A percentile compares a stretch with the other conserved stretches of the same genome.
Conservation (phyloP, 2,797 vertebrate species). For the Enteromius mattozi region DNA sequence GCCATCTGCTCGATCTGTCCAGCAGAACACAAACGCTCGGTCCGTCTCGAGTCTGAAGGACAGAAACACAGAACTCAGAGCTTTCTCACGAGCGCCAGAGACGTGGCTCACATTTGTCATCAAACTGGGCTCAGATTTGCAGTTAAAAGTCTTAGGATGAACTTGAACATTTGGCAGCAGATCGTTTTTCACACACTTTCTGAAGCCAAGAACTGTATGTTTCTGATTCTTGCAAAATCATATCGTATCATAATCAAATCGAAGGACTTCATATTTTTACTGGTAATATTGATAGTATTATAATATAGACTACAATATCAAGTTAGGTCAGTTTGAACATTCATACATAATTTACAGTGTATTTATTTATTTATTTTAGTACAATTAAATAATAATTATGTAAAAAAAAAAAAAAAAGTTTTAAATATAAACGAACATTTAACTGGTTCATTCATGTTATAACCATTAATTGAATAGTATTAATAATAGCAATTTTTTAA, state of each 20-base stretch:
- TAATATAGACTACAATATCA: background rate
- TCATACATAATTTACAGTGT: too few species aligned
- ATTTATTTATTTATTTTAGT: background rate
- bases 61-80: background rate
- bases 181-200: background rate
- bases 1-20: conserved; percentile 57
- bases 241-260: background rate
- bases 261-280: background rate
- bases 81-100: background rate
- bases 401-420: too few species aligned
- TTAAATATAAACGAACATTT: background rate
- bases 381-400: background rate
- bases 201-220: background rate
- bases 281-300: background rate
- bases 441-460: background rate
- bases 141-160: background rate
- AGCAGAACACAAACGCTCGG: background rate
- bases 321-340: background rate
- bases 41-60: conserved; percentile 34
- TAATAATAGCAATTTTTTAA: background rate
- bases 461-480: background rate
- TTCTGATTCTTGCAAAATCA: background rate
- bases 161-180: background rate
- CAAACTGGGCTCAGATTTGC: background rate
- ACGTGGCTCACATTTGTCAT: background rate